A percentile compares a stretch with the other conserved stretches of the same genome.
phyloP scores from a whole-genome alignment of 1,140 invertebrate species.

The Hyphantria cunea region DNA sequence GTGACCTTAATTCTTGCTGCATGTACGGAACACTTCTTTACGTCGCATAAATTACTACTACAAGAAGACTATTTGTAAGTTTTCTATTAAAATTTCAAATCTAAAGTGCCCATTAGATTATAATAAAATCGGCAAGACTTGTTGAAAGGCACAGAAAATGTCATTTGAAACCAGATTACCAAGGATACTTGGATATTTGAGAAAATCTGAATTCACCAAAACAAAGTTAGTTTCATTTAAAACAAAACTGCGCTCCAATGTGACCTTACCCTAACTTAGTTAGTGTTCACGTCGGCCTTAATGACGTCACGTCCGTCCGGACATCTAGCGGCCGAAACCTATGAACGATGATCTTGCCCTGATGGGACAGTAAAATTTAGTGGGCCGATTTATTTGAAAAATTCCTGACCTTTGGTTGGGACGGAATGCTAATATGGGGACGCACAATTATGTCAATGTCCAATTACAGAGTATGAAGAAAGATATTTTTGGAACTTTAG shows the following conservation, averaged over 20 bases:
- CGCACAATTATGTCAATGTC: slow-evolving; percentile 4
- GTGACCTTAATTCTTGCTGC: too few species aligned
- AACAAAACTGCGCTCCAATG: not conserved
- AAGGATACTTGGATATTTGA: too few species aligned
- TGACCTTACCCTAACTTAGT: slow-evolving; percentile 18
- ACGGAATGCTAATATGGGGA: slow-evolving; percentile 16
- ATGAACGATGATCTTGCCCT: slow-evolving; percentile 33
- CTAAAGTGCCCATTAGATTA: too few species aligned
- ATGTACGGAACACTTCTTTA: too few species aligned
- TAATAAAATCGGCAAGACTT: too few species aligned
- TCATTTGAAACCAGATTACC: too few species aligned
- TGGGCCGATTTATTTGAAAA: slow-evolving; percentile 30
- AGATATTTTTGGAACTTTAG: too few species aligned
- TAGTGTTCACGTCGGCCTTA: slow-evolving; percentile 30
- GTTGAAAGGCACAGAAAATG: too few species aligned
- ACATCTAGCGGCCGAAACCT: slow-evolving; percentile 33
- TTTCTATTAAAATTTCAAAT: too few species aligned
- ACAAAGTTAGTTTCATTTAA: not conserved
- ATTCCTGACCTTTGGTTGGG: slow-evolving; percentile 11
- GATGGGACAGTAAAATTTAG: slow-evolving; percentile 26
- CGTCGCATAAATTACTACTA: too few species aligned
- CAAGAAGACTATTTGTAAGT: too few species aligned
- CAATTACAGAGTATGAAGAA: too few species aligned
- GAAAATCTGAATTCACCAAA: not conserved
- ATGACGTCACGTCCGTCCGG: slow-evolving; percentile 31